These are phyloP conservation scores for Rhea pennata DNA, from an alignment of 2,113 vertebrate genomes.

Conservation along the genomic window DNA sequence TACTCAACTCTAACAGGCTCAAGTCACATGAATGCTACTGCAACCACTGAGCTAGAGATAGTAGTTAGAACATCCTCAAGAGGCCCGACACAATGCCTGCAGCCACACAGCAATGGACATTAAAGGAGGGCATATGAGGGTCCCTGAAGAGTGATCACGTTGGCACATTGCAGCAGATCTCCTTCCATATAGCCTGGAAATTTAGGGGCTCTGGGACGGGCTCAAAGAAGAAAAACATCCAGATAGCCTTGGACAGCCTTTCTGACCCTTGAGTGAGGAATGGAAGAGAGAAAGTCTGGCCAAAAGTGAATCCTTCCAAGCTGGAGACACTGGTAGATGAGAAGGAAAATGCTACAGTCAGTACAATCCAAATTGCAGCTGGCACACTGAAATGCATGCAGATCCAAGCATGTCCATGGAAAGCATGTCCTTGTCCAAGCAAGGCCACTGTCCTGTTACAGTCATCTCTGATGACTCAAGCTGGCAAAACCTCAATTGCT, in stretches of 20 bases:
- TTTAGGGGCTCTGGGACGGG: background rate
- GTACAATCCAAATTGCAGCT: background rate
- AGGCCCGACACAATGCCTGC: background rate
- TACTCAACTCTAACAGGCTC: background rate
- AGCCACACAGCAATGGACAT: fast-evolving
- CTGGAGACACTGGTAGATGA: background rate
- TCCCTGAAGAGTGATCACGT: background rate
- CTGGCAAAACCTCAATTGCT: background rate
- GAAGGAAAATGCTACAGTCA: background rate
- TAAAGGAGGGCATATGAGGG: background rate
- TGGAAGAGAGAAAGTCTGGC: background rate
- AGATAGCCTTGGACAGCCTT: background rate
- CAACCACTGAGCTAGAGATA: too few species aligned
- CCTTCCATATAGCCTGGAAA: background rate
- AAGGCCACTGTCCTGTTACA: background rate
- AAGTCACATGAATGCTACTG: background rate
- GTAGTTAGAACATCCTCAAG: background rate
- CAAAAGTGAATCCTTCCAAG: background rate
- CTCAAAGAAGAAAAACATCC: background rate
- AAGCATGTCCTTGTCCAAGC: background rate
- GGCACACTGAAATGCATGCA: background rate
- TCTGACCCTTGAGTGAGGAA: background rate
- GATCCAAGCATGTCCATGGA: fast-evolving
- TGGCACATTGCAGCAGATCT: background rate
- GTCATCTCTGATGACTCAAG: background rate